Conservation (phyloP, 2,797 vertebrate genomes). For the Sciurus vulgaris region DNA sequence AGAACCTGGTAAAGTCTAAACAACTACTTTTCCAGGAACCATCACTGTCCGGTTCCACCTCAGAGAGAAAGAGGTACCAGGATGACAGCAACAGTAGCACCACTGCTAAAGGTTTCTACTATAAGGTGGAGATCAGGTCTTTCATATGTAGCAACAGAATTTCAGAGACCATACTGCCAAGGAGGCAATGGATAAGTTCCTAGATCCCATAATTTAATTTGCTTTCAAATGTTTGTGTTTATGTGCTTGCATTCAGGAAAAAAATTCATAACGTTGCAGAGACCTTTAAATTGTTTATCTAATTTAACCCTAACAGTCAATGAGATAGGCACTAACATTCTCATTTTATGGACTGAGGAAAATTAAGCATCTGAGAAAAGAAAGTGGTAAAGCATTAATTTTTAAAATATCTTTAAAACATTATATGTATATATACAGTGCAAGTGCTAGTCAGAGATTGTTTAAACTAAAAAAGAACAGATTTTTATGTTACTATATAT, state of each 20-base stretch:
- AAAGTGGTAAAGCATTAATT: conserved; percentile 59
- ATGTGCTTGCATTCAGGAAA: conserved; percentile 38
- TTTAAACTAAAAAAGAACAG: conserved; percentile 34
- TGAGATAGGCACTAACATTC: neutral
- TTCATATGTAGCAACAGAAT: conserved; percentile 15
- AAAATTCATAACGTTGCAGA: conserved; percentile 3
- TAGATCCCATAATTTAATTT: conserved; percentile 25
- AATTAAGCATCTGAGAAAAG: neutral
- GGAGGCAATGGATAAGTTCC: neutral
- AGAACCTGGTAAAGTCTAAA: conserved; percentile 34
- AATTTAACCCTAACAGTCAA: conserved; percentile 55
- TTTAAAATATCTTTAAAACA: conserved; percentile 34
- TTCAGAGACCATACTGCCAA: neutral
- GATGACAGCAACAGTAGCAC: neutral
- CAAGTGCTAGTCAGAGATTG: conserved; percentile 24
- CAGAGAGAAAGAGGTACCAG: neutral
- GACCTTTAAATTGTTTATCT: conserved; percentile 42
- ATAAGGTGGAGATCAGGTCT: neutral
- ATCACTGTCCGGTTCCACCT: neutral
- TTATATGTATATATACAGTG: neutral
- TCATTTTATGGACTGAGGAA: conserved; percentile 46
- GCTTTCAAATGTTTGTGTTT: conserved; percentile 53
- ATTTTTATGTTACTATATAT: conserved; percentile 24
- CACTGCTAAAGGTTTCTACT: neutral
- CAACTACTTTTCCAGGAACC: conserved; percentile 10